phyloP scores from a whole-genome alignment of 1,140 invertebrate species.

The Pseudomyrmex gracilis region DNA sequence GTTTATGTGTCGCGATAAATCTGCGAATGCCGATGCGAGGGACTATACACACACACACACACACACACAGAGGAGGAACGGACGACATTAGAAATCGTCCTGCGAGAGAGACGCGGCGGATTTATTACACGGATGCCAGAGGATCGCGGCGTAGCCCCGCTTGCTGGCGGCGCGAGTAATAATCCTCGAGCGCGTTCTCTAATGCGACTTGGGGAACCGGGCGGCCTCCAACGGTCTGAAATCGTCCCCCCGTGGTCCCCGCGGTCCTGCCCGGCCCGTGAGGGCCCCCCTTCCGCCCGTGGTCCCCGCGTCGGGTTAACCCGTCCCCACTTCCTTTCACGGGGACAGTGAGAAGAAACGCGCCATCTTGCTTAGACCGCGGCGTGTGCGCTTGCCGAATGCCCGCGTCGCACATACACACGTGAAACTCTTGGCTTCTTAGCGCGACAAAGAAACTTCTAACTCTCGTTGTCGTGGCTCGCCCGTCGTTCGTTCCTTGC shows the following conservation, averaged over 20 bases:
- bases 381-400: conserved; percentile 66
- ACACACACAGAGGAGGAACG: too few relatives aligned
- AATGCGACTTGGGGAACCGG: conserved; percentile 84
- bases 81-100: conserved; percentile 66
- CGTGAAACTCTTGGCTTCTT: conserved; percentile 44
- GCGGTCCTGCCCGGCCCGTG: conserved; percentile 54
- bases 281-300: conserved; percentile 57
- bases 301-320: conserved; percentile 36
- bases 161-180: conserved; percentile 80
- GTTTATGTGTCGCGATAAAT: conserved; percentile 12
- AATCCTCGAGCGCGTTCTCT: conserved; percentile 84
- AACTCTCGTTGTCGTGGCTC: conserved; percentile 77
- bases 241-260: conserved; percentile 61
- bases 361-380: conserved; percentile 70
- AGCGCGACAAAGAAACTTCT: conserved; percentile 81
- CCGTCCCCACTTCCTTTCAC: conserved; percentile 63
- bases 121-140: conserved; percentile 82
- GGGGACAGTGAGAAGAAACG: conserved; percentile 60
- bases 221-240: conserved; percentile 82
- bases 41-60: too few relatives aligned
- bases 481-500: conserved; percentile 74
- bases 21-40: neutral
- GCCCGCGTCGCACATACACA: conserved; percentile 41
- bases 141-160: conserved; percentile 80
- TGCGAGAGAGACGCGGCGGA: conserved; percentile 70